Conservation (phyloP, 2,888 invertebrate genomes). For the Nomada lathburiana region DNA sequence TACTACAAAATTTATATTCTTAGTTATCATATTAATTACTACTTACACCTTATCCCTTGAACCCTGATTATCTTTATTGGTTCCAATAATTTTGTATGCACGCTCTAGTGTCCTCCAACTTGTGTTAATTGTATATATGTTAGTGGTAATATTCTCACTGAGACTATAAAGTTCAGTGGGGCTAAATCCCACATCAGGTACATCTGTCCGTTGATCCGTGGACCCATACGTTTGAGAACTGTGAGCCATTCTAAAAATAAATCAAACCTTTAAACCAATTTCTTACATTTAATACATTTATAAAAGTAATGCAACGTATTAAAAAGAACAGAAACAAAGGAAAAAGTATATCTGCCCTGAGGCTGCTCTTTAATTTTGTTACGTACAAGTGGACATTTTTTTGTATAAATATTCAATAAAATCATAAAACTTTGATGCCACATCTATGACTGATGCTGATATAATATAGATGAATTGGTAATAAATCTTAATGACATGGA, state of each 20-base stretch:
- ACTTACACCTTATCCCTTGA: slow-evolving; percentile 88
- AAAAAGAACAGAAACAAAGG: not conserved
- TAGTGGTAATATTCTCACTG: slow-evolving; percentile 92
- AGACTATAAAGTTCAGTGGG: slow-evolving; percentile 91
- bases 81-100: slow-evolving; percentile 91
- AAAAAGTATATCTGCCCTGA: not conserved
- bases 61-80: slow-evolving; percentile 89
- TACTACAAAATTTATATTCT: not conserved
- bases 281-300: not conserved
- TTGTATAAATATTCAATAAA: not conserved
- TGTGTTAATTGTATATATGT: slow-evolving; percentile 91
- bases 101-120: slow-evolving; percentile 90
- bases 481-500: not conserved
- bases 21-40: not conserved
- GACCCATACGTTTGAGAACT: slow-evolving; percentile 83
- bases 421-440: slow-evolving; percentile 9
- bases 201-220: slow-evolving; percentile 84
- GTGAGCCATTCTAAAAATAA: slow-evolving; percentile 80
- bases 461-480: not conserved
- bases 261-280: slow-evolving; percentile 14
- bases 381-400: not conserved
- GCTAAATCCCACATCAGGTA: slow-evolving; percentile 90
- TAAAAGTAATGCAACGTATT: not conserved
- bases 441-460: slow-evolving; percentile 5
- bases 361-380: not conserved